Percentiles rank a stretch among this genome's conserved stretches.
Conservation (phyloP, 1,140 invertebrate genomes). For the Drosophila bifasciata region DNA sequence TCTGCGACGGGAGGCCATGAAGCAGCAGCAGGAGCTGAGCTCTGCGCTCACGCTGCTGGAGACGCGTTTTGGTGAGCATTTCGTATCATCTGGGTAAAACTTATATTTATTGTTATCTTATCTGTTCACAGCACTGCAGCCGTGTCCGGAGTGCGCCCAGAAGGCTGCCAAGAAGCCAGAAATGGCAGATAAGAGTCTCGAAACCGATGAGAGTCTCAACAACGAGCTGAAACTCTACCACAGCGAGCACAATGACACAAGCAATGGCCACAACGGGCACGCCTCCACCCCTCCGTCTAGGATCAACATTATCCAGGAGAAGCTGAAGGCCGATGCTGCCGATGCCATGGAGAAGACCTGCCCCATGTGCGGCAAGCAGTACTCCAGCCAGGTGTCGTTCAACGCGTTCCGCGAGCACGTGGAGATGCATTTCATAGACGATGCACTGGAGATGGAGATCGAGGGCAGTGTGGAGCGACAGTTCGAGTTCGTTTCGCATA, state of each 20-base stretch:
- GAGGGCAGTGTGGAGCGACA: conserved; percentile 68
- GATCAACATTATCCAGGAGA: conserved; percentile 68
- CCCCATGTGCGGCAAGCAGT: conserved; percentile 84
- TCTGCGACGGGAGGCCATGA: conserved; percentile 87
- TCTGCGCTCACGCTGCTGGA: conserved; percentile 80
- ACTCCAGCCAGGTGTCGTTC: conserved; percentile 78
- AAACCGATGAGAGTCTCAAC: conserved; percentile 72
- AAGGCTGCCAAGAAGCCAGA: conserved; percentile 74
- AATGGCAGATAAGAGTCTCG: conserved; percentile 82
- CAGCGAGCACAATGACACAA: conserved; percentile 23
- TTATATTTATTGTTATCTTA: background rate
- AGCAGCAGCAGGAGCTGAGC: conserved; percentile 88
- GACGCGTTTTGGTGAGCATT: conserved; percentile 55
- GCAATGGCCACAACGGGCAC: conserved; percentile 14
- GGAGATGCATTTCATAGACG: conserved; percentile 84
- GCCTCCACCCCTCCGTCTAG: conserved; percentile 22
- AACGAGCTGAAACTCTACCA: conserved; percentile 48
- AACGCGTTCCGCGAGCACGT: conserved; percentile 84
- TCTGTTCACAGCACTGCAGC: conserved; percentile 49
- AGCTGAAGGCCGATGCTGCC: conserved; percentile 60
- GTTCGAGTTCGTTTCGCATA: conserved; percentile 78
- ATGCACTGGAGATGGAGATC: conserved; percentile 49
- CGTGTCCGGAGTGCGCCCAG: conserved; percentile 69
- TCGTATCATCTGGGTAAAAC: background rate
- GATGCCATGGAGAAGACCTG: conserved; percentile 84